phyloP scores from a whole-genome alignment of 2,888 invertebrate species.

The Hedya salicella region DNA sequence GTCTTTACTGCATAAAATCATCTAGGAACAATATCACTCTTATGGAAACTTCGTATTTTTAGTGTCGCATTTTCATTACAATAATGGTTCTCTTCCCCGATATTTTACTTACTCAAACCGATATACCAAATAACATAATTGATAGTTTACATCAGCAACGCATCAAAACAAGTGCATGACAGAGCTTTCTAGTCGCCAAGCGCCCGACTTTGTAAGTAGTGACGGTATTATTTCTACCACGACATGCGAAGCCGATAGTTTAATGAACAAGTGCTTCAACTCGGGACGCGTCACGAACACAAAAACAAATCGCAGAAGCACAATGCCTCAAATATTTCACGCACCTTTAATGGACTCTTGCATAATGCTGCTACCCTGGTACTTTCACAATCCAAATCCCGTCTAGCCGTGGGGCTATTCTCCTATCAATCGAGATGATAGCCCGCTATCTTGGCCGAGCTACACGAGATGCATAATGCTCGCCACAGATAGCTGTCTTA shows the following conservation, averaged over 20 bases:
- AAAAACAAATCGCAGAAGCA: conserved; percentile 28
- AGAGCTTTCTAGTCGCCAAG: background rate
- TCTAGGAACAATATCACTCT: too few species aligned
- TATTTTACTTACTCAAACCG: too few species aligned
- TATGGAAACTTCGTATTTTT: too few species aligned
- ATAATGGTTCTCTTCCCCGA: too few species aligned
- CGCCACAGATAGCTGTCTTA: conserved; percentile 82
- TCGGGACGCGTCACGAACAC: conserved; percentile 18
- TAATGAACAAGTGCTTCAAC: conserved; percentile 12
- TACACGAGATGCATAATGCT: conserved; percentile 82
- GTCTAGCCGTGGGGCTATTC: conserved; percentile 79
- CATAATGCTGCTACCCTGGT: conserved; percentile 59
- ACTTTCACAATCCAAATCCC: conserved; percentile 73
- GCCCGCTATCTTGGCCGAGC: conserved; percentile 73
- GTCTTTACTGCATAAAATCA: too few species aligned
- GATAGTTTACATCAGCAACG: too few species aligned
- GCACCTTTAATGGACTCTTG: conserved; percentile 69
- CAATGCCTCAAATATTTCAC: conserved; percentile 48
- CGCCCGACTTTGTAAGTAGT: background rate
- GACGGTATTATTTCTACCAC: conserved; percentile 9
- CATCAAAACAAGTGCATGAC: background rate
- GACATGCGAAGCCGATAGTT: conserved; percentile 12
- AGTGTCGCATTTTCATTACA: too few species aligned
- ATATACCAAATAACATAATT: too few species aligned
- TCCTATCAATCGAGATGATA: conserved; percentile 85